phyloP scores from a whole-genome alignment of 2,888 invertebrate genomes.

The Hypomecis punctinalis region DNA sequence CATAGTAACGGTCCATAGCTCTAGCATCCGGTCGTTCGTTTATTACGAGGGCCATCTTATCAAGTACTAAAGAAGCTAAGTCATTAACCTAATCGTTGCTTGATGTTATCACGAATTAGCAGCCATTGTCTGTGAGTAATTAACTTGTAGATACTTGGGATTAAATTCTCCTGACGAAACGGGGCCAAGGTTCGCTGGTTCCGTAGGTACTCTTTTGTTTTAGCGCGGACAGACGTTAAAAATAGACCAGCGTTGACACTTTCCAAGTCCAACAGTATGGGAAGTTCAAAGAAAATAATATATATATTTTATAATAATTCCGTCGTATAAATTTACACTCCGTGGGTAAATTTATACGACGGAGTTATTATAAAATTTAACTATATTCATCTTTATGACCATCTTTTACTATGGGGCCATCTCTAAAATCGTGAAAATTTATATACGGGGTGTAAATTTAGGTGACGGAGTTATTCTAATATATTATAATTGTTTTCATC shows the following conservation, averaged over 20 bases:
- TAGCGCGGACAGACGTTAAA: constrained; percentile 20
- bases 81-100: constrained; percentile 48
- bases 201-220: constrained; percentile 31
- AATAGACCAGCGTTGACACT: constrained; percentile 27
- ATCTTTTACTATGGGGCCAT: too few relatives aligned
- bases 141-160: constrained; percentile 39
- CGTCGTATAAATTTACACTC: too few relatives aligned
- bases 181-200: constrained; percentile 39
- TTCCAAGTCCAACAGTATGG: constrained; percentile 9
- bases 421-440: too few relatives aligned
- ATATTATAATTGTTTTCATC: too few relatives aligned
- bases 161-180: constrained; percentile 30
- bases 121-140: constrained; percentile 50
- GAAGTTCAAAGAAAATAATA: background rate
- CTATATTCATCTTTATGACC: too few relatives aligned
- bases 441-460: too few relatives aligned
- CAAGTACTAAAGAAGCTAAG: constrained; percentile 35
- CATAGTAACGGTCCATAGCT: constrained; percentile 20
- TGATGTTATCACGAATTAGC: constrained; percentile 47
- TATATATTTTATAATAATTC: too few relatives aligned
- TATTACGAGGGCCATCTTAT: constrained; percentile 40
- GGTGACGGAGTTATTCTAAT: too few relatives aligned
- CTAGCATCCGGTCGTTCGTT: constrained; percentile 16
- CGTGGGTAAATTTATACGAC: too few relatives aligned
- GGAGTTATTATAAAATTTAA: too few relatives aligned